Percentiles rank a stretch among this genome's conserved stretches.
Evolutionary conservation across 2,797 vertebrate species (phyloP).

Genomic region (Chaetophractus vellerosus): DNA sequence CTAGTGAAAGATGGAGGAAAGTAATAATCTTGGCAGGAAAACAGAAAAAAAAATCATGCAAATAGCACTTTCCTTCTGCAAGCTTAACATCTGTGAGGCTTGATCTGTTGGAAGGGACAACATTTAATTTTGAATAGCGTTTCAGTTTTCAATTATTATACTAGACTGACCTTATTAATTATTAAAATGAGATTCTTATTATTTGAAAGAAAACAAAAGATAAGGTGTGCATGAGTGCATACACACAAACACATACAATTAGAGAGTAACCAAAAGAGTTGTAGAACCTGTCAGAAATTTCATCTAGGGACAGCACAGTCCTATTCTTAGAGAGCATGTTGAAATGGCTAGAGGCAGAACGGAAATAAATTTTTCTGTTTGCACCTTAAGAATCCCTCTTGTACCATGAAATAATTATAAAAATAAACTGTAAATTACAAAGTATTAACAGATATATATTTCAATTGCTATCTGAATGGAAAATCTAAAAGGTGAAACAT

Average conservation of each 20-base stretch:
- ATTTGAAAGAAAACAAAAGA: not conserved
- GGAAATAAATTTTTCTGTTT: not conserved
- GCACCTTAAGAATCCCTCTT: not conserved
- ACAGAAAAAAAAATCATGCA: not conserved
- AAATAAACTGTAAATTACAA: not conserved
- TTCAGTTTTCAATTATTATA: not conserved
- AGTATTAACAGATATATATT: not conserved
- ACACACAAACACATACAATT: not conserved
- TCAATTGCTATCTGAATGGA: not conserved
- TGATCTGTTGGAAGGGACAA: not conserved
- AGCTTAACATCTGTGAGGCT: not conserved
- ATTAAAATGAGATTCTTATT: not conserved
- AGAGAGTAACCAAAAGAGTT: not conserved
- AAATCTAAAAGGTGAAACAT: not conserved
- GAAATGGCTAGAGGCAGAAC: not conserved
- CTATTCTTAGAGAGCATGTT: not conserved
- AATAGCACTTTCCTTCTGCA: not conserved
- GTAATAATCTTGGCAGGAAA: not conserved
- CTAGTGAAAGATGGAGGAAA: not conserved
- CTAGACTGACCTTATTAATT: not conserved
- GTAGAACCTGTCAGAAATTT: not conserved
- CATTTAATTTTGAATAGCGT: not conserved
- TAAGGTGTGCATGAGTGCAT: not conserved
- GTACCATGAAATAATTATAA: not conserved
- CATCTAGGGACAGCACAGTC: not conserved